Percentiles rank a stretch among this genome's conserved stretches.
phyloP scores from a whole-genome alignment of 53 echinoderm and acorn worm species.

The Holothuria scabra region DNA sequence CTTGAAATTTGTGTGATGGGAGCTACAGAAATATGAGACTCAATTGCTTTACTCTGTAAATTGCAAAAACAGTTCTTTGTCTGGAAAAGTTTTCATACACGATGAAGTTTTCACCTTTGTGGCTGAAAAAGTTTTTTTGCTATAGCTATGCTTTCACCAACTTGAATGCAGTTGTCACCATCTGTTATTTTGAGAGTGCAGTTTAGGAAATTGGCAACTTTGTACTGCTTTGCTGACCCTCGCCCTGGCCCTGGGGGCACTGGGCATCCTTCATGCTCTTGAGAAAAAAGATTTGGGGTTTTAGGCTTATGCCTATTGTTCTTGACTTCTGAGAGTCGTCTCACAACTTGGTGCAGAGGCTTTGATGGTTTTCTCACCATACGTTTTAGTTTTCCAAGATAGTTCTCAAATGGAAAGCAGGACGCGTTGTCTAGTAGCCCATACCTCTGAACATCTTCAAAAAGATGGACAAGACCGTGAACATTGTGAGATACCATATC shows the following conservation, averaged over 20 bases:
- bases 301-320: neutral
- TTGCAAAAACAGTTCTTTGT: neutral
- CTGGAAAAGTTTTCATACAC: neutral
- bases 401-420: slow-evolving; percentile 53
- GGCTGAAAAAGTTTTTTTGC: neutral
- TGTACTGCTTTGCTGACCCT: neutral
- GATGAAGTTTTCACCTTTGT: neutral
- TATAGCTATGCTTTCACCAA: neutral
- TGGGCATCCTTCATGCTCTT: neutral
- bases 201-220: neutral
- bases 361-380: slow-evolving; percentile 50
- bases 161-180: slow-evolving; percentile 2
- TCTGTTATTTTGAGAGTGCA: neutral
- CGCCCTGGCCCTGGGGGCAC: too few relatives aligned
- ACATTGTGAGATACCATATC: slow-evolving; percentile 47
- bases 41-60: slow-evolving; percentile 7
- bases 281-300: too few relatives aligned
- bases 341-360: slow-evolving; percentile 40
- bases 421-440: slow-evolving; percentile 56
- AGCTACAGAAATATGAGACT: neutral
- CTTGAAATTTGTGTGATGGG: neutral
- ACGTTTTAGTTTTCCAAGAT: slow-evolving; percentile 30
- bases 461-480: slow-evolving; percentile 40
- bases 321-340: slow-evolving; percentile 13
- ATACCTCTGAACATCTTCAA: slow-evolving; percentile 37